phyloP scores from a whole-genome alignment of 1,140 invertebrate genomes.

The Bombus turneri region DNA sequence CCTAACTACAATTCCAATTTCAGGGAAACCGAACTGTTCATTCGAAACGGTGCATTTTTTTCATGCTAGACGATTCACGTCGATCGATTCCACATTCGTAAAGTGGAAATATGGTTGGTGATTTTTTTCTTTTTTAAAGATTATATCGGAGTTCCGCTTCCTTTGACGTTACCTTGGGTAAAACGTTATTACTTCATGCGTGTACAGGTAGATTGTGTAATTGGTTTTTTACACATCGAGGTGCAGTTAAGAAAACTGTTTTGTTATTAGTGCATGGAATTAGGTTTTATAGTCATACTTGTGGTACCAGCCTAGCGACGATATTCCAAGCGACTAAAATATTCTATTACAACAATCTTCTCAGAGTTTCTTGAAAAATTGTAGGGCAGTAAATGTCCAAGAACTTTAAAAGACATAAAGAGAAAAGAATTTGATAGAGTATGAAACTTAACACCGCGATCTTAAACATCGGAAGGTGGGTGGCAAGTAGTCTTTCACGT shows the following conservation, averaged over 20 bases:
- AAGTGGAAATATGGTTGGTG: not conserved
- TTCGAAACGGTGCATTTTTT: not conserved
- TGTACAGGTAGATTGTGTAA: not conserved
- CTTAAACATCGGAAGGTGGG: not conserved
- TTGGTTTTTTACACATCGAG: not conserved
- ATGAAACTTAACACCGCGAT: not conserved
- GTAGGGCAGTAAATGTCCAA: not conserved
- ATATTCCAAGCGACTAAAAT: not conserved
- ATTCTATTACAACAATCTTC: not conserved
- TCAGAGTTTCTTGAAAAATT: not conserved
- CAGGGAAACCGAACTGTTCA: conserved; percentile 26
- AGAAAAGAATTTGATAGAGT: not conserved
- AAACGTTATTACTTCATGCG: not conserved
- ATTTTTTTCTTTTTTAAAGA: not conserved
- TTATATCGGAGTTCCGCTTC: not conserved
- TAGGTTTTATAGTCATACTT: not conserved
- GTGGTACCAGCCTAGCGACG: no score
- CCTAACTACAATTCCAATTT: conserved; percentile 52
- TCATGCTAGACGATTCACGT: not conserved
- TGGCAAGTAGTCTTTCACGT: not conserved
- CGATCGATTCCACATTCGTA: not conserved
- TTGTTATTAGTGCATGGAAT: not conserved
- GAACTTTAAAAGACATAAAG: not conserved
- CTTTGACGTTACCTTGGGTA: not conserved
- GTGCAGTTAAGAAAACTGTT: not conserved